phyloP scores from a whole-genome alignment of 1,140 invertebrate genomes.

The Heliconius congener region DNA sequence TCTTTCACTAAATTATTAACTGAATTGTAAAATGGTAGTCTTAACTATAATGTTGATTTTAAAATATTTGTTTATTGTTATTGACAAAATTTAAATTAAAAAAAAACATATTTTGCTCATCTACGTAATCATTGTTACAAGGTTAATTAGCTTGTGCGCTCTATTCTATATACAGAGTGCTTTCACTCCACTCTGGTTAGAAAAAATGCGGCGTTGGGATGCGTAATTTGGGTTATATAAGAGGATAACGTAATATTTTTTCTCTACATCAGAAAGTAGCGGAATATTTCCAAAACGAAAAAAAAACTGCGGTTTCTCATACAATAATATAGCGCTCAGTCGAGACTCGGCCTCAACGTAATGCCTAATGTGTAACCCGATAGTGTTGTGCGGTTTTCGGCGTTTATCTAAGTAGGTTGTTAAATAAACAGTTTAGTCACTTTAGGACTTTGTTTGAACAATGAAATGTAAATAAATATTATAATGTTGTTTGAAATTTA shows the following conservation, averaged over 20 bases:
- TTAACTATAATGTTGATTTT: constrained; percentile 9
- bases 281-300: not conserved
- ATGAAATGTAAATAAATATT: constrained; percentile 13
- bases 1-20: constrained; percentile 3
- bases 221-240: too few species aligned
- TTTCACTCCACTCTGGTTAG: too few species aligned
- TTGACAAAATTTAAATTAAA: not conserved
- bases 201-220: too few species aligned
- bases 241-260: too few species aligned
- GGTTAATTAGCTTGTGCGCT: too few species aligned
- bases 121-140: too few species aligned
- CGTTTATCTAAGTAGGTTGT: constrained; percentile 23
- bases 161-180: too few species aligned
- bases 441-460: constrained; percentile 15
- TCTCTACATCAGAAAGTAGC: too few species aligned
- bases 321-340: not conserved
- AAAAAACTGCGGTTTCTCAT: not conserved
- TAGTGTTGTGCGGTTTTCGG: constrained; percentile 16
- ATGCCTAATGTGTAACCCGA: constrained; percentile 16
- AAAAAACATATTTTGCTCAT: too few species aligned
- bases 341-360: constrained; percentile 5
- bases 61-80: constrained; percentile 6
- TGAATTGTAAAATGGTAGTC: not conserved
- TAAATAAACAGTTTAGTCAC: constrained; percentile 16
- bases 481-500: constrained; percentile 3